Evolutionary conservation across 2,797 vertebrate species (phyloP).

Genomic region (Microctenopoma stevenorrisi): DNA sequence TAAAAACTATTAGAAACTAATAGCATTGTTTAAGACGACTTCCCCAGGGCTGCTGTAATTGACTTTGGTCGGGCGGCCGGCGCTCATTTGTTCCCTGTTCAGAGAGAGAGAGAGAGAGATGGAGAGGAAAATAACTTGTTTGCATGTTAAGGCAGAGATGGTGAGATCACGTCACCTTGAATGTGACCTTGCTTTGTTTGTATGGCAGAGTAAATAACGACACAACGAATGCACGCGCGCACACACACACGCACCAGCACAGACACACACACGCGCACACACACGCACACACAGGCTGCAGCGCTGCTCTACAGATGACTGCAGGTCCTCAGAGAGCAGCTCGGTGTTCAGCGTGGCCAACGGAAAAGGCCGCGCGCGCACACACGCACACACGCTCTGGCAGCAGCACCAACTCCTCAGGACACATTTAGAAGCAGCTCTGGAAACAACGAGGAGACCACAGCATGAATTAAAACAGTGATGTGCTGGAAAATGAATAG

Average conservation of each 20-base stretch:
- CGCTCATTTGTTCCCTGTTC: slow-evolving; percentile 49
- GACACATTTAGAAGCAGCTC: too few species aligned
- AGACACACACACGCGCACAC: too few species aligned
- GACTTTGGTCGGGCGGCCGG: slow-evolving; percentile 69
- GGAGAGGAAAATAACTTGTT: slow-evolving; percentile 58
- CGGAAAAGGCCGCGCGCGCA: slow-evolving; percentile 5
- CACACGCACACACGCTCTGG: slow-evolving; percentile 2
- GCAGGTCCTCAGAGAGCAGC: slow-evolving; percentile 60
- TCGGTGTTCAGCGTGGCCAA: slow-evolving; percentile 53
- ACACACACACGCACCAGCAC: slow-evolving; percentile 8
- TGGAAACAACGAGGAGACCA: too few species aligned
- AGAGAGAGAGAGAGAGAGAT: slow-evolving; percentile 16
- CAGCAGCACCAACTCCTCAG: too few species aligned
- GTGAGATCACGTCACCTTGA: slow-evolving; percentile 76
- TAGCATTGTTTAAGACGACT: slow-evolving; percentile 82
- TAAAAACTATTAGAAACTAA: slow-evolving; percentile 84
- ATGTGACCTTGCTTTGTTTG: slow-evolving; percentile 81
- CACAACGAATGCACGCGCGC: slow-evolving; percentile 45
- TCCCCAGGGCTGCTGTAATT: slow-evolving; percentile 76
- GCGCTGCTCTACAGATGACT: slow-evolving; percentile 43
- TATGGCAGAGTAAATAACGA: slow-evolving; percentile 68
- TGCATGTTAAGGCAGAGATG: slow-evolving; percentile 73
- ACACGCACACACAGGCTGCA: slow-evolving; percentile 18
- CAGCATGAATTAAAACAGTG: too few species aligned
- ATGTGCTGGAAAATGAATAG: too few species aligned